Conservation (phyloP, 2,113 vertebrate genomes). For the Etia nguti region DNA sequence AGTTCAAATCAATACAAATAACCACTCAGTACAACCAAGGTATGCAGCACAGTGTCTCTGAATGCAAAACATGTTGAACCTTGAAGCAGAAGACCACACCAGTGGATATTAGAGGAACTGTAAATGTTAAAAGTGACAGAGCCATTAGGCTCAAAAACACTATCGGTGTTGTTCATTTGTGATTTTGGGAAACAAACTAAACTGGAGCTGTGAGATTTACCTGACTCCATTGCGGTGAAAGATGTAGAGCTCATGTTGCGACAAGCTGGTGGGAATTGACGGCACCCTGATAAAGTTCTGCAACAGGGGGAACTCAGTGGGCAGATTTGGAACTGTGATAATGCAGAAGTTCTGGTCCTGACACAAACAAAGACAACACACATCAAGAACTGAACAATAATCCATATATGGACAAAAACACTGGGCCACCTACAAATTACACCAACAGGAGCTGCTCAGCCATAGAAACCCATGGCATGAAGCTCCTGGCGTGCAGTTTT, state of each 20-base stretch:
- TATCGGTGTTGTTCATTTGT: not conserved
- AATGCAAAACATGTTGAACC: not conserved
- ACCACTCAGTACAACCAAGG: not conserved
- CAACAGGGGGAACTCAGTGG: conserved; percentile 77
- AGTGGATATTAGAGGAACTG: not conserved
- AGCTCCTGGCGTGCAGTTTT: not conserved
- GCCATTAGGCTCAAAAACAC: not conserved
- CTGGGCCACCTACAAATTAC: not conserved
- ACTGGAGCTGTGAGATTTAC: conserved; percentile 50
- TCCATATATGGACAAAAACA: not conserved
- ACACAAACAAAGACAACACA: not conserved
- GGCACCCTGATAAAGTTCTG: conserved; percentile 76
- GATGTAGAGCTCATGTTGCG: conserved; percentile 79
- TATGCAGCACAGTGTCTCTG: not conserved
- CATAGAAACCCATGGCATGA: not conserved
- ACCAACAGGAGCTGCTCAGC: not conserved
- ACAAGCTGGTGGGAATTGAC: conserved; percentile 48
- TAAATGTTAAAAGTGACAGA: not conserved
- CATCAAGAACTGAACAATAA: not conserved
- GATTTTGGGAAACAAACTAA: not conserved
- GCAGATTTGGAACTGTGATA: conserved; percentile 71
- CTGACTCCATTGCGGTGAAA: conserved; percentile 75
- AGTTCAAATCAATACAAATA: not conserved
- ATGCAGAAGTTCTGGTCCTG: conserved; percentile 85
- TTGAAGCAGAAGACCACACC: not conserved